Conservation (phyloP, 2,113 vertebrate species). For the Ceyx cyanopectus region DNA sequence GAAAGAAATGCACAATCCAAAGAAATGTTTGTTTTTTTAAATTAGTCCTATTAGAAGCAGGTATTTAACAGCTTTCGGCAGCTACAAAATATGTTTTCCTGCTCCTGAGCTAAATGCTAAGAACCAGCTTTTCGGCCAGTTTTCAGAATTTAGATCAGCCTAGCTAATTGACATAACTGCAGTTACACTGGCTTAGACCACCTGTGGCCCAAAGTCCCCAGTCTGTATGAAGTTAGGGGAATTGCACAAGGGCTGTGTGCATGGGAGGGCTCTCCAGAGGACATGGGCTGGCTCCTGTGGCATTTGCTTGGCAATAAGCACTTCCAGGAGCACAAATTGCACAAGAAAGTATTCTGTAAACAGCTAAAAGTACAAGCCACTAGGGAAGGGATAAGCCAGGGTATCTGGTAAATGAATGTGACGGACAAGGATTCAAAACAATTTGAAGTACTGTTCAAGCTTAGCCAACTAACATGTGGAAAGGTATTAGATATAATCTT, state of each 20-base stretch:
- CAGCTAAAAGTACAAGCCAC: not conserved
- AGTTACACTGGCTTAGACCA: not conserved
- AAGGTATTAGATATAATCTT: not conserved
- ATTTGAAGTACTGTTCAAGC: not conserved
- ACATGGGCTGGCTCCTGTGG: not conserved
- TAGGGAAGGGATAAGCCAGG: not conserved
- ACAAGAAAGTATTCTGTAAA: not conserved
- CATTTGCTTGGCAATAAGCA: not conserved
- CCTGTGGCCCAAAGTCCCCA: not conserved
- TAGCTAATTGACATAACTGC: not conserved
- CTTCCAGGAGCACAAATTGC: not conserved
- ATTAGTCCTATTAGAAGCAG: constrained; percentile 52
- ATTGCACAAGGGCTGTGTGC: not conserved
- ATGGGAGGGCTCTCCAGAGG: not conserved
- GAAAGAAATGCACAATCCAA: constrained; percentile 29
- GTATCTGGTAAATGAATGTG: not conserved
- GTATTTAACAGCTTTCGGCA: constrained; percentile 58
- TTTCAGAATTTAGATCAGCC: not conserved
- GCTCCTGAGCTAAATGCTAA: not conserved
- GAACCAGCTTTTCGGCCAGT: not conserved
- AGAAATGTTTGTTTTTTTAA: constrained; percentile 38
- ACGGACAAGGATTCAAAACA: not conserved
- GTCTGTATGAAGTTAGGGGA: not conserved
- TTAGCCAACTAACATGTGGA: not conserved
- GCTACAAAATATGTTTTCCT: not conserved